Evolutionary conservation across 2,113 vertebrate genomes (phyloP).

Genomic region (Tympanuchus pallidicinctus): DNA sequence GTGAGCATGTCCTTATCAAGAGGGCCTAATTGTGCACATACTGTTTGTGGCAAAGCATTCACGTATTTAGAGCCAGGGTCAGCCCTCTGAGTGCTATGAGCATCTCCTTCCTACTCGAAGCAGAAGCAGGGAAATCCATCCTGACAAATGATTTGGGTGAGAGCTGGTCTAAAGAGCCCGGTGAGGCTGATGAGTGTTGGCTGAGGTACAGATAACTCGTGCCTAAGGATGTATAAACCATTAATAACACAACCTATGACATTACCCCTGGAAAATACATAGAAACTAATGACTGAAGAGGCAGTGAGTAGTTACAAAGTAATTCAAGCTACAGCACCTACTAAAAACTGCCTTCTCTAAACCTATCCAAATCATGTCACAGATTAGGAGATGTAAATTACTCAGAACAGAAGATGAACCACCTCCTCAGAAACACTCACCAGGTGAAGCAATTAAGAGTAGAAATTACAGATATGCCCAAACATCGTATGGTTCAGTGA

Average conservation of each 20-base stretch:
- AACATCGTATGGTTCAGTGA: not conserved
- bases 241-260: not conserved
- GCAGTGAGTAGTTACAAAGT: not conserved
- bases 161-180: not conserved
- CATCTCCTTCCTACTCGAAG: not conserved
- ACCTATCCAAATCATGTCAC: accelerated
- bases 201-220: not conserved
- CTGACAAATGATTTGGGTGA: not conserved
- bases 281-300: not conserved
- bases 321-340: not conserved
- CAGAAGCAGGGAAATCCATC: not conserved
- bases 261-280: not conserved
- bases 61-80: not conserved
- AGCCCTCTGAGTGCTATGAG: not conserved
- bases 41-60: not conserved
- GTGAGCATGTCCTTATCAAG: not conserved
- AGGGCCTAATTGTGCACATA: not conserved
- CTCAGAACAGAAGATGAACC: accelerated
- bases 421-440: not conserved
- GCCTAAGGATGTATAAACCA: not conserved
- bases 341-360: not conserved
- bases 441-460: not conserved
- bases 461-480: not conserved
- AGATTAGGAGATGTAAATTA: not conserved
- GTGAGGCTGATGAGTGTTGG: not conserved